A percentile compares a stretch with the other conserved stretches of the same genome.
Conservation (phyloP, 2,797 vertebrate genomes). For the Melanotaenia trifasciata region DNA sequence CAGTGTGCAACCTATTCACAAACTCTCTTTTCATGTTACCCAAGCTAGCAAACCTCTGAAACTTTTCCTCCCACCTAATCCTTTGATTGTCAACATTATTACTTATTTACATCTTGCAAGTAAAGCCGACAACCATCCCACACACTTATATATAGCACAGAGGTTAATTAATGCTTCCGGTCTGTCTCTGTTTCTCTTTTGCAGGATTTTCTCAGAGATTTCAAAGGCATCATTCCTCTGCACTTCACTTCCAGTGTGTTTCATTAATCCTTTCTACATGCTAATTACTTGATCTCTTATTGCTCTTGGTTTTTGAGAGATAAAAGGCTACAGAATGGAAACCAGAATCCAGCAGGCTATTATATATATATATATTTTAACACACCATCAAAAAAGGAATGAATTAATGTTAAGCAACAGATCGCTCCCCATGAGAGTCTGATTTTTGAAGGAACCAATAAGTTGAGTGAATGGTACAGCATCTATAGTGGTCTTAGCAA, state of each 20-base stretch:
- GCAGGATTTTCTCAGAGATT: slow-evolving; percentile 48
- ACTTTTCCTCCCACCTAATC: slow-evolving; percentile 50
- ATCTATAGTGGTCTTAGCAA: background rate
- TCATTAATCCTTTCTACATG: slow-evolving; percentile 56
- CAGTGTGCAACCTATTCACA: slow-evolving; percentile 49
- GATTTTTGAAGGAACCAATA: slow-evolving; percentile 7
- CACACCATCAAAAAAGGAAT: background rate
- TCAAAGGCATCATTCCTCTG: slow-evolving; percentile 57
- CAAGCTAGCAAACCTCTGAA: slow-evolving; percentile 23
- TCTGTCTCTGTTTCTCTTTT: slow-evolving; percentile 18
- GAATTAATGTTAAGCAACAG: slow-evolving; percentile 3
- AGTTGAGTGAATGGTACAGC: slow-evolving; percentile 5
- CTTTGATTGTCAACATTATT: slow-evolving; percentile 55
- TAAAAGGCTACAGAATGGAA: slow-evolving; percentile 35
- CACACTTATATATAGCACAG: slow-evolving; percentile 22
- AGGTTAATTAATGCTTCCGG: slow-evolving; percentile 61
- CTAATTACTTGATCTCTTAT: slow-evolving; percentile 60
- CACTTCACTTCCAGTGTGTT: slow-evolving; percentile 34
- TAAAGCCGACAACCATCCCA: slow-evolving; percentile 58
- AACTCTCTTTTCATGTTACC: slow-evolving; percentile 39
- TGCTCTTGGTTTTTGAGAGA: slow-evolving; percentile 37
- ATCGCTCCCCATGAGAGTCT: slow-evolving; percentile 8
- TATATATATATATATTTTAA: slow-evolving; percentile 1
- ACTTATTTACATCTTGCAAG: slow-evolving; percentile 43
- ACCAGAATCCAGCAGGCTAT: slow-evolving; percentile 14